Evolutionary conservation across 2,113 vertebrate genomes (phyloP), one percentile per base, ranked within the genome.

Genomic region (Anthoscopus minutus): DNA sequence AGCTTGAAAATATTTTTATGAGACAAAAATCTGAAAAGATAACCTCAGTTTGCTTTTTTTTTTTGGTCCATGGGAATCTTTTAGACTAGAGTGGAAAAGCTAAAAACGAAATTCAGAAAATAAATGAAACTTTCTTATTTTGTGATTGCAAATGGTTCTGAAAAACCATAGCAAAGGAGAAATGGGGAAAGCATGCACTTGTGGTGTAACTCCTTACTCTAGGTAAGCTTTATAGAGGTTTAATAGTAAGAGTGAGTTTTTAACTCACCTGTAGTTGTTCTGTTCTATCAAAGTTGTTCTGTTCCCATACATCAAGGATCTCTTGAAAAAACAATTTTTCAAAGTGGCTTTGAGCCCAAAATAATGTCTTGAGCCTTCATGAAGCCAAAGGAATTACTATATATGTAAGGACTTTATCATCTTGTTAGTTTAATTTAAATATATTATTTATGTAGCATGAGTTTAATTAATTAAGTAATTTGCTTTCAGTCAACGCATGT

Each of bases 321-420:
- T 82, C 30, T 14, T 3, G 2, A 48, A 60, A 48, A 23, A 6
- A 0, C 21, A 44, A 6, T 54, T 8, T 2, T 79, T 73, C 58
- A 45, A 71, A 24, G 23, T 35, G 7, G 2, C 5, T 74, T 87
- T 81, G 42, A 57, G 10, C 13, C 11, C n/a, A 62, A 57, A 84
- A 35, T 30, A 40, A 8, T 44, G 28, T 40, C 40, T 67, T 69
- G 16, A 81, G 14, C 16, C 31, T 73, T 48, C 22, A 38, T 30
- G 44, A 78, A 20, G 6, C 20, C 30, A 38, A 40, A 74, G 13
- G 11, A 28, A 66, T 81, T 91, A 40, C 20, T 84, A 8, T 15
- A 45, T 58, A 14, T 33, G 18, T 53, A 91, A 65, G 5, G 11
- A 70, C 10, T 25, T 74, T 33, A 70, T 53, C 1, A 53, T 40